Conservation (phyloP, 2,797 vertebrate genomes). For the Labeo calbasu region DNA sequence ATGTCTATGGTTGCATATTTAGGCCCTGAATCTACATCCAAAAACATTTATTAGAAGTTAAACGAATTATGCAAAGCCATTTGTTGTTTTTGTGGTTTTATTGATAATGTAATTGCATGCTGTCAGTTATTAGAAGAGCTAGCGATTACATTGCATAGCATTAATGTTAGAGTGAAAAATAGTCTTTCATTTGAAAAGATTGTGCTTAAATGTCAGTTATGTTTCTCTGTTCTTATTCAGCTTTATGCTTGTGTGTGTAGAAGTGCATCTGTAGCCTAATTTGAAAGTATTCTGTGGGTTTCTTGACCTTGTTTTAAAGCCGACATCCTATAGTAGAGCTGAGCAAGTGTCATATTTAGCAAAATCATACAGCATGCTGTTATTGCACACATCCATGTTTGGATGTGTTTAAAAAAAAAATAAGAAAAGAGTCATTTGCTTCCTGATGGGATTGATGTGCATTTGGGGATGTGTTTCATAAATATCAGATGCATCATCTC, state of each 20-base stretch:
- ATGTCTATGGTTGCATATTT: background rate
- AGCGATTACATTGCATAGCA: too few species aligned
- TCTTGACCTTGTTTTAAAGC: constrained; percentile 5
- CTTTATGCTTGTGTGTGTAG: background rate
- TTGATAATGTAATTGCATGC: background rate
- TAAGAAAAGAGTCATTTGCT: background rate
- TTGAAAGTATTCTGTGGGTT: background rate
- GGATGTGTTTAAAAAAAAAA: too few species aligned
- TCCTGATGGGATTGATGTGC: background rate
- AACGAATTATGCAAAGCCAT: background rate
- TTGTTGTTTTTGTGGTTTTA: background rate
- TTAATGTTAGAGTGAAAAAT: background rate
- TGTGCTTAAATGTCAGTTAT: background rate
- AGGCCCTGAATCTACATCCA: background rate
- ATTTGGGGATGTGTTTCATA: constrained; percentile 32
- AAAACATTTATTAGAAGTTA: background rate
- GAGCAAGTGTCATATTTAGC: background rate
- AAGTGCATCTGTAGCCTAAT: background rate
- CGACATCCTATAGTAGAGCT: background rate
- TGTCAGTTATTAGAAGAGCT: background rate
- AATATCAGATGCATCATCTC: constrained; percentile 8
- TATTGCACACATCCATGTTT: background rate
- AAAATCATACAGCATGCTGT: background rate
- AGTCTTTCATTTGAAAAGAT: background rate
- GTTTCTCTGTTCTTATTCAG: too few species aligned